Evolutionary conservation across 1,140 invertebrate genomes (phyloP), one percentile per base, ranked within the genome.

Genomic region (Drosophila carrolli): DNA sequence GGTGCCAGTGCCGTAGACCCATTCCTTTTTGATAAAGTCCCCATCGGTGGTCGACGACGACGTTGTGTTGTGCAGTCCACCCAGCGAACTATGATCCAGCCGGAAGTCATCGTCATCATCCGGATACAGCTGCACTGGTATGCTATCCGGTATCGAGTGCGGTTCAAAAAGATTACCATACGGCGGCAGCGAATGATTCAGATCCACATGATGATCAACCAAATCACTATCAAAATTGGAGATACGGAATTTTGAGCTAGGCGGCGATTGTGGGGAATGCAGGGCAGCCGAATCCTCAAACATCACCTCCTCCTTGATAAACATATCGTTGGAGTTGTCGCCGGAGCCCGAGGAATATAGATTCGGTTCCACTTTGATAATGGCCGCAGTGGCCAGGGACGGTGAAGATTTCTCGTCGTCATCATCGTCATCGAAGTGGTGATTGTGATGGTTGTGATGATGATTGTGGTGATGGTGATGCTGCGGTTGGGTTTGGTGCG

Each of bases 371-470:
- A 86, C 85, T 75, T 92, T 92, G 5, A 91, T 91, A 44, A 91
- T 91, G 70, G 91, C 91, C 19, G 91, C 82, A 23, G 91, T 91
- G 63, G 91, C 90, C 90, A 91, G 72, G 86, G 91, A 91, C 84
- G 91, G 91, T 77, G 91, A 92, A 58, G 86, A 91, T 79, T 91
- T 91, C 78, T 91, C 90, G 81, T 91, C 89, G 57, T 91, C 90
- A 70, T 91, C 89, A 63, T 84, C 90, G 61, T 91, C 90, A 81
- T 91, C 90, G 13, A 91, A 90, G 71, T 91, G 81, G 66, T 86
- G 85, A 75, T 91, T 84, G 54, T 91, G 80, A 59, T 90, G 85
- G 59, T 90, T 41, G 19, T 76, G 61, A 54, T 85, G 65, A 27
- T 76, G 62, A 37, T 81, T 46, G 23, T 82, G 75, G 58, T 91